A percentile compares a stretch with the other conserved stretches of the same genome.
Conservation (phyloP, 2,797 vertebrate genomes). For the Bradypodion pumilum region DNA sequence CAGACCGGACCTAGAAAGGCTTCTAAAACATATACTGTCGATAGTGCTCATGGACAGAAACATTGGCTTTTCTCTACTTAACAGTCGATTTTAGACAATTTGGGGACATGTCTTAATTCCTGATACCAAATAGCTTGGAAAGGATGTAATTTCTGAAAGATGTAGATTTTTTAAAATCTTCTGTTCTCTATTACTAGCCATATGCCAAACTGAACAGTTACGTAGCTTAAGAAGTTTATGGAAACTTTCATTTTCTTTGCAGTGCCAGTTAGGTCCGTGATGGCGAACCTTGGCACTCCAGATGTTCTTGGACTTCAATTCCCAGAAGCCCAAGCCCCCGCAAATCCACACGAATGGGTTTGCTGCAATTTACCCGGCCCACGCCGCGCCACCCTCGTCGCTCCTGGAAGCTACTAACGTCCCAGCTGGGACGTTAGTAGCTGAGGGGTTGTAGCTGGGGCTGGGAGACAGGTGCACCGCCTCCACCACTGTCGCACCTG, state of each 20-base stretch:
- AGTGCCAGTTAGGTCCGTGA: background rate
- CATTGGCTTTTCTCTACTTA: background rate
- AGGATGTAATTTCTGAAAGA: conserved; percentile 28
- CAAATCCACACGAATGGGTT: too few relatives aligned
- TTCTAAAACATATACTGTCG: background rate
- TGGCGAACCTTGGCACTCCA: too few relatives aligned
- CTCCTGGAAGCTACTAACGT: too few relatives aligned
- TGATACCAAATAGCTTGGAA: conserved; percentile 20
- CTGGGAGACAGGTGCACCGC: too few relatives aligned
- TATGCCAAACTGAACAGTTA: conserved; percentile 12
- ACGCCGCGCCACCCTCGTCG: too few relatives aligned
- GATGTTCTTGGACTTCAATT: too few relatives aligned
- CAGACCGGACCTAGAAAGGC: background rate
- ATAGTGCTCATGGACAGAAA: background rate
- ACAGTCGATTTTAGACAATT: conserved; percentile 9
- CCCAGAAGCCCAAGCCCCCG: too few relatives aligned
- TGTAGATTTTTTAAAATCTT: conserved; percentile 38
- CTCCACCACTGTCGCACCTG: too few relatives aligned
- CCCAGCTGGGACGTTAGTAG: too few relatives aligned
- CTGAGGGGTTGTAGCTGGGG: too few relatives aligned
- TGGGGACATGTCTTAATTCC: conserved; percentile 30
- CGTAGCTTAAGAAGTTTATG: background rate
- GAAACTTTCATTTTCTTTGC: conserved; percentile 23
- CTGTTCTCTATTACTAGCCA: conserved; percentile 30
- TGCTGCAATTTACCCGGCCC: too few relatives aligned